Conservation (phyloP, 2,888 invertebrate genomes). For the Leptopterna dolabrata region DNA sequence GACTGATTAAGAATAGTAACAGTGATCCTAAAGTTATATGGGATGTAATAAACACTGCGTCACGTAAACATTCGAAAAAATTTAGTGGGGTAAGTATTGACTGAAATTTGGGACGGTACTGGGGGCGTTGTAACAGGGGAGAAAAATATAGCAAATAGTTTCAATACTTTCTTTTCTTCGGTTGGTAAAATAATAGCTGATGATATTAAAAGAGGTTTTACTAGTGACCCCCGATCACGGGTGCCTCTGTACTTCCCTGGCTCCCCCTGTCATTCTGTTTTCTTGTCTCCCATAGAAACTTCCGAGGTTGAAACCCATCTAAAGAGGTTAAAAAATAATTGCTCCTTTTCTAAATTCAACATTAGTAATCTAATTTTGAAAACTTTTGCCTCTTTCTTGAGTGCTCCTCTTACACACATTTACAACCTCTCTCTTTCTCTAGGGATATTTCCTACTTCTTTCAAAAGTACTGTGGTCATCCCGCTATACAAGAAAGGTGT, state of each 20-base stretch:
- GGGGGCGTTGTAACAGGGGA: neutral
- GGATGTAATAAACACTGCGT: neutral
- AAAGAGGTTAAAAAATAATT: neutral
- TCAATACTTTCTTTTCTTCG: neutral
- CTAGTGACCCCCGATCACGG: neutral
- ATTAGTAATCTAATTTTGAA: too few relatives aligned
- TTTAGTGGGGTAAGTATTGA: neutral
- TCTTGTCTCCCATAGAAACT: neutral
- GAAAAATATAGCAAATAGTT: neutral
- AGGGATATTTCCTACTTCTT: too few relatives aligned
- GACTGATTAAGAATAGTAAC: neutral
- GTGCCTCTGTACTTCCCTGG: neutral
- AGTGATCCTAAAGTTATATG: neutral
- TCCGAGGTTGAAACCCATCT: neutral
- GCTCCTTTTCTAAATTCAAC: too few relatives aligned
- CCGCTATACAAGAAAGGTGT: too few relatives aligned
- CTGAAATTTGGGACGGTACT: neutral
- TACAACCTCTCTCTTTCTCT: too few relatives aligned
- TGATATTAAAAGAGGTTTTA: neutral
- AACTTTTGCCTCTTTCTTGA: too few relatives aligned
- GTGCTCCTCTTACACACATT: too few relatives aligned
- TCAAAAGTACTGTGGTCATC: too few relatives aligned
- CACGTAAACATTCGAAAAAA: neutral
- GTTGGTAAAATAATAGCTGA: neutral
- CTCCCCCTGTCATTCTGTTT: neutral